These are phyloP conservation scores for Sciurus carolinensis DNA, from an alignment of 2,797 vertebrate species.

Conservation along the genomic window DNA sequence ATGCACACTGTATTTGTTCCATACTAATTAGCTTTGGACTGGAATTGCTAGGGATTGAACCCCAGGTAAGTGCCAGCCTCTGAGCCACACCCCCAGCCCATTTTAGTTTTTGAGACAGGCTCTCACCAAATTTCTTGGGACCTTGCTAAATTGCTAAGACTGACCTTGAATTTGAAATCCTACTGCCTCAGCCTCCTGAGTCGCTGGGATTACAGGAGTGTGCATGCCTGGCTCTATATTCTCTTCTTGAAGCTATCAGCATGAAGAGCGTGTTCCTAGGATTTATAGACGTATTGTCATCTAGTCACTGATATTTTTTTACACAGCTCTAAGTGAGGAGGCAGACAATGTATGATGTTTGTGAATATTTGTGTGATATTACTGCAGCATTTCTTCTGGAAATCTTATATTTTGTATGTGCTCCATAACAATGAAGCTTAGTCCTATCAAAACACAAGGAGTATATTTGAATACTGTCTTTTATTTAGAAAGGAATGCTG, in stretches of 20 bases:
- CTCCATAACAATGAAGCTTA: neutral
- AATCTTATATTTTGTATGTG: constrained; percentile 18
- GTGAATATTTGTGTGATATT: constrained; percentile 46
- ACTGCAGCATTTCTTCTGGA: constrained; percentile 33
- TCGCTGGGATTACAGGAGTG: too few species aligned
- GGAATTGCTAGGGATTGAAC: neutral
- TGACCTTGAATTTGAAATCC: too few species aligned
- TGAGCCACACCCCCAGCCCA: too few species aligned
- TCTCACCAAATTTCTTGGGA: too few species aligned
- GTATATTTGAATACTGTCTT: neutral
- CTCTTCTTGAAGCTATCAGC: neutral
- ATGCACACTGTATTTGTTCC: neutral
- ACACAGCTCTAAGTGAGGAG: neutral
- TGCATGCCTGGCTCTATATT: neutral
- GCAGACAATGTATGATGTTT: neutral
- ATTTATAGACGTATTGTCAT: neutral
- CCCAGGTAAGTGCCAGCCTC: too few species aligned
- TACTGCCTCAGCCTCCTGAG: too few species aligned
- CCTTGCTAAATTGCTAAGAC: too few species aligned
- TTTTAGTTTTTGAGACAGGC: too few species aligned
- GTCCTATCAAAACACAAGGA: neutral
- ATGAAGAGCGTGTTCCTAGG: neutral
- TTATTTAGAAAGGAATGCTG: neutral
- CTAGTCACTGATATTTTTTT: neutral
- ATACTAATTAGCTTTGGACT: neutral